Evolutionary conservation across 2,888 invertebrate species (phyloP).

Genomic region (Leptogaster cylindrica): DNA sequence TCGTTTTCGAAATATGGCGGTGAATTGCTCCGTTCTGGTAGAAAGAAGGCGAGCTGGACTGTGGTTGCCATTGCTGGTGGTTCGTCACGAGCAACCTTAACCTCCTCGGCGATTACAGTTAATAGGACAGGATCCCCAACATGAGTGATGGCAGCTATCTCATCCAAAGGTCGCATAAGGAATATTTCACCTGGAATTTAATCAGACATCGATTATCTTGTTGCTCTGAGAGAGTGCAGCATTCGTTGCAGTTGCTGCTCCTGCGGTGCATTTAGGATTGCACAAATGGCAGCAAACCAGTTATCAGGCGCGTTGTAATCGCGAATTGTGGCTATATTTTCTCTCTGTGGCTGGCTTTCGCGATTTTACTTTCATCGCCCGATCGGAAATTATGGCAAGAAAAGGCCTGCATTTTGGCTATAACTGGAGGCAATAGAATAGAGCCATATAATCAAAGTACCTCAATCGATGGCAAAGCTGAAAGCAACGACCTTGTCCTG

Average conservation of each 20-base stretch:
- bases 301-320: conserved; percentile 19
- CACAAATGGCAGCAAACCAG: conserved; percentile 34
- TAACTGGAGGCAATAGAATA: no score
- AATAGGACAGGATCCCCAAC: conserved; percentile 84
- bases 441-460: conserved; percentile 12
- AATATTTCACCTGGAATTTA: conserved; percentile 70
- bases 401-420: no score
- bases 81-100: conserved; percentile 74
- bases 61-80: conserved; percentile 81
- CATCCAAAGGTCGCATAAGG: conserved; percentile 75
- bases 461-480: not conserved
- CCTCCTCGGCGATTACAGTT: conserved; percentile 86
- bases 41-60: conserved; percentile 81
- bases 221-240: conserved; percentile 2
- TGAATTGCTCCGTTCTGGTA: conserved; percentile 77
- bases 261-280: not conserved
- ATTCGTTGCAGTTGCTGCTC: not conserved
- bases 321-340: conserved; percentile 21
- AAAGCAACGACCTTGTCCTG: conserved; percentile 6
- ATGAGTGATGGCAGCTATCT: conserved; percentile 79
- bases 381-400: no score
- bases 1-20: conserved; percentile 81
- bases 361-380: conserved; percentile 30
- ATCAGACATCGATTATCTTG: conserved; percentile 39
- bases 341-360: conserved; percentile 3